phyloP scores from a whole-genome alignment of 2,888 invertebrate genomes.

The Mimumesa dahlbomi region DNA sequence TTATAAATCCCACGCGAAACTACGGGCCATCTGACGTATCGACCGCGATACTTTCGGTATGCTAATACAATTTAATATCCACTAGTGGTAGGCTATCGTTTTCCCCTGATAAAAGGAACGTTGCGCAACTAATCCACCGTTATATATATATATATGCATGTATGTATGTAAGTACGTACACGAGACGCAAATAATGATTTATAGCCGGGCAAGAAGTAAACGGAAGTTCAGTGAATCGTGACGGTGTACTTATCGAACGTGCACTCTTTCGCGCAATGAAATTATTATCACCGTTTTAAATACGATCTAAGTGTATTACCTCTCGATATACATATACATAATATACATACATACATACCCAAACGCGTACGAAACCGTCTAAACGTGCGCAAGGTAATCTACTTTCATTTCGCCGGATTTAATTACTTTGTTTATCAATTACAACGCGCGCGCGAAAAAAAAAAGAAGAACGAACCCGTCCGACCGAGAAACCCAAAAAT shows the following conservation, averaged over 20 bases:
- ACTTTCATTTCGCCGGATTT: background rate
- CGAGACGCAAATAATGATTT: constrained; percentile 42
- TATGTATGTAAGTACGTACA: too few species aligned
- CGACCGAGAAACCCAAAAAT: too few species aligned
- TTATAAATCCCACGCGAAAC: constrained; percentile 12
- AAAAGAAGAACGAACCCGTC: too few species aligned
- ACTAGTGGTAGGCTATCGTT: background rate
- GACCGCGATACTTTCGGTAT: constrained; percentile 14
- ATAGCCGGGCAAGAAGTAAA: constrained; percentile 34
- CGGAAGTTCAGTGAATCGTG: constrained; percentile 55
- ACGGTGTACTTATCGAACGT: constrained; percentile 45
- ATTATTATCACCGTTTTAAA: background rate
- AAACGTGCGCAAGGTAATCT: background rate
- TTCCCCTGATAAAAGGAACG: background rate
- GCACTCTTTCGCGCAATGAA: background rate
- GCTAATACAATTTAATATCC: constrained; percentile 17
- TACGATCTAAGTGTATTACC: background rate
- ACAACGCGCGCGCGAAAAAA: too few species aligned
- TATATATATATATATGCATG: too few species aligned
- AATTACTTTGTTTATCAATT: too few species aligned
- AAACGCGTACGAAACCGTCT: background rate
- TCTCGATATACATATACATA: background rate
- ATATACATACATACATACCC: background rate
- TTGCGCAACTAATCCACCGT: constrained; percentile 33
- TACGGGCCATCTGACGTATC: too few species aligned